Evolutionary conservation across 1,140 invertebrate genomes (phyloP).

Genomic region (Neuroterus valhalla): DNA sequence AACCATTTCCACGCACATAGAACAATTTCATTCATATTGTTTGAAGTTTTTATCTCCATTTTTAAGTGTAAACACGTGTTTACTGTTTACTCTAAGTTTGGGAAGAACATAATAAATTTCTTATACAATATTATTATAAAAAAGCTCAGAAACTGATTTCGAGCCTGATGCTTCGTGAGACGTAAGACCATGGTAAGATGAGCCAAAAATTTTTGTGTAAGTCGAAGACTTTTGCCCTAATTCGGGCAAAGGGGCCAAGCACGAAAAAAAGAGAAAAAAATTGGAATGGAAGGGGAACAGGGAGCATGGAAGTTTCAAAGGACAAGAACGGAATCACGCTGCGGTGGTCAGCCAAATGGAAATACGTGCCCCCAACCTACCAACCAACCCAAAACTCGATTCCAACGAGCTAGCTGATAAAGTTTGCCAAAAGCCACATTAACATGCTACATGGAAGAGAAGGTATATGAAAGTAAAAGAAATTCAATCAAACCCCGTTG

Average conservation of each 20-base stretch:
- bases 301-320: constrained; percentile 41
- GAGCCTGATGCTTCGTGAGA: too few species aligned
- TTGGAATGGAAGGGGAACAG: constrained; percentile 34
- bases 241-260: constrained; percentile 4
- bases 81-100: constrained; percentile 18
- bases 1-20: too few species aligned
- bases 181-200: not conserved
- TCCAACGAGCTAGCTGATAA: constrained; percentile 29
- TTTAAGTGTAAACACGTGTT: constrained; percentile 13
- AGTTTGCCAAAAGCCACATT: constrained; percentile 9
- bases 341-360: constrained; percentile 59
- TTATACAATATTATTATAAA: too few species aligned
- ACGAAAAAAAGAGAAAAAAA: constrained; percentile 31
- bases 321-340: constrained; percentile 61
- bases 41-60: not conserved
- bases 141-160: too few species aligned
- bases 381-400: constrained; percentile 48
- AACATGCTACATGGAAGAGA: constrained; percentile 20
- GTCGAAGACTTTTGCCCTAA: constrained; percentile 30
- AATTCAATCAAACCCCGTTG: constrained; percentile 14
- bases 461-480: not conserved
- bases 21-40: too few species aligned
- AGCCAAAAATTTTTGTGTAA: constrained; percentile 34
- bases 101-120: constrained; percentile 14
- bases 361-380: constrained; percentile 43